A percentile compares a stretch with the other conserved stretches of the same genome.
Evolutionary conservation across 2,113 vertebrate genomes (phyloP).

Genomic region (Ranitomeya imitator): DNA sequence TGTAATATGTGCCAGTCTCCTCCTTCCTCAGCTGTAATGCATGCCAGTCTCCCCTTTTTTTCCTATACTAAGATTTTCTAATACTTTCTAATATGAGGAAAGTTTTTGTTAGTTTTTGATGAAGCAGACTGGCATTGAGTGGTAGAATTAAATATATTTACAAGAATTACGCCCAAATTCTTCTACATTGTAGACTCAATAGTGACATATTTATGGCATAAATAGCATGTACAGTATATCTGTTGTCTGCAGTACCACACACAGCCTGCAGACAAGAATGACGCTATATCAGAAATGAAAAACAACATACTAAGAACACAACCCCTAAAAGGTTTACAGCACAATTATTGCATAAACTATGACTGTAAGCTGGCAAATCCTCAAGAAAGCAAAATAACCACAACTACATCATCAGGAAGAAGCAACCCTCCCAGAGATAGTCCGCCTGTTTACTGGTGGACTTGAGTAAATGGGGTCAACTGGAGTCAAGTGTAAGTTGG

Average conservation of each 20-base stretch:
- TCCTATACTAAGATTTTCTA: too few relatives aligned
- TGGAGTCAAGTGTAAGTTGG: conserved; percentile 5
- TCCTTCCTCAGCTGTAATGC: not conserved
- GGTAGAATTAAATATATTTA: not conserved
- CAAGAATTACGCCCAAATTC: not conserved
- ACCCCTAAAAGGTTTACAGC: not conserved
- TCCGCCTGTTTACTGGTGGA: not conserved
- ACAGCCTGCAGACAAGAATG: not conserved
- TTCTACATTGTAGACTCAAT: too few relatives aligned
- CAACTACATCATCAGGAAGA: not conserved
- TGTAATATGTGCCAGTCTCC: not conserved
- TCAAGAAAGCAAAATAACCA: not conserved
- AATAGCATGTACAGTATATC: too few relatives aligned
- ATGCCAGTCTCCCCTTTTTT: not conserved
- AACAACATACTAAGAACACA: not conserved
- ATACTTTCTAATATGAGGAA: too few relatives aligned
- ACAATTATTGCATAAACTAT: not conserved
- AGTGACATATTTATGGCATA: too few relatives aligned
- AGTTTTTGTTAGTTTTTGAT: too few relatives aligned
- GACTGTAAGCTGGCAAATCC: not conserved
- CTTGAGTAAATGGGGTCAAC: not conserved
- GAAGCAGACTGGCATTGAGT: not conserved
- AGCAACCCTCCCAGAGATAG: not conserved
- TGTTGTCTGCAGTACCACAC: not conserved
- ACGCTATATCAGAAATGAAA: not conserved